A percentile compares a stretch with the other conserved stretches of the same genome.
Evolutionary conservation across 2,888 invertebrate genomes (phyloP).

Genomic region (Cenopis cana): DNA sequence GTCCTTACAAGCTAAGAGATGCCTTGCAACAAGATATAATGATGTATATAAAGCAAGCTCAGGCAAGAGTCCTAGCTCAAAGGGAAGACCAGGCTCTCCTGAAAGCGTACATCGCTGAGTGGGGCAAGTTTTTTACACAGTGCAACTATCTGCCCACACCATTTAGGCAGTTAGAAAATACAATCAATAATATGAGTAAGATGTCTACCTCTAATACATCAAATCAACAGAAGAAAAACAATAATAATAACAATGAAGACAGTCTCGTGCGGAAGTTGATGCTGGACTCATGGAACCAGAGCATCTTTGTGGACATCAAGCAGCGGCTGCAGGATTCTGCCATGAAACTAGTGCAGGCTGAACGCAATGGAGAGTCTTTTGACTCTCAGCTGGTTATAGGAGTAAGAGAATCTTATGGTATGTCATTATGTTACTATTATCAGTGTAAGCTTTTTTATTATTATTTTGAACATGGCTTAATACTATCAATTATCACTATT

Average conservation of each 20-base stretch:
- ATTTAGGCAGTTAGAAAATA: constrained; percentile 95
- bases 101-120: constrained; percentile 98
- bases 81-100: constrained; percentile 97
- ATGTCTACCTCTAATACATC: constrained; percentile 72
- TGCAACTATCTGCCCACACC: constrained; percentile 98
- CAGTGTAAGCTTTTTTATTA: too few species aligned
- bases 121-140: constrained; percentile 99
- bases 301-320: constrained; percentile 98
- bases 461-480: background rate
- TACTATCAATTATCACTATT: too few species aligned
- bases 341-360: constrained; percentile 98
- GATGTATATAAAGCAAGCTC: constrained; percentile 97
- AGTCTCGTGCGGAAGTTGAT: constrained; percentile 97
- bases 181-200: constrained; percentile 87
- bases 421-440: constrained; percentile 49
- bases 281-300: constrained; percentile 99
- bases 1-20: constrained; percentile 93
- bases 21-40: constrained; percentile 96
- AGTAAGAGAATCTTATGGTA: constrained; percentile 98
- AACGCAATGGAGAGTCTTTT: constrained; percentile 98
- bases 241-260: constrained; percentile 89
- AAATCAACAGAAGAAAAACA: constrained; percentile 79
- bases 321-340: constrained; percentile 97
- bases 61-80: constrained; percentile 94
- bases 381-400: constrained; percentile 99